A percentile compares a stretch with the other conserved stretches of the same genome.
Conservation (phyloP, 2,113 vertebrate species). For the Anoplopoma fimbria region DNA sequence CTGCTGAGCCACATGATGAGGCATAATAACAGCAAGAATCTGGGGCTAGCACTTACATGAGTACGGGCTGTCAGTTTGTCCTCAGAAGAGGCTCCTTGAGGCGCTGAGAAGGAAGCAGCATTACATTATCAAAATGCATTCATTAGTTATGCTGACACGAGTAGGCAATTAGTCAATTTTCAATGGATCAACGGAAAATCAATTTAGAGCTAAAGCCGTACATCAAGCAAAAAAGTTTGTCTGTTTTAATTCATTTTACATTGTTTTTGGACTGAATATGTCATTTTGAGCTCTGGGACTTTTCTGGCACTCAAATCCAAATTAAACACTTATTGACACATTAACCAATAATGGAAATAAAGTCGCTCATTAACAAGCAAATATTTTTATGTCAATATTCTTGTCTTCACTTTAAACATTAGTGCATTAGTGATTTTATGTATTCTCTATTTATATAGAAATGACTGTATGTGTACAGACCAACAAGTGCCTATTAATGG, state of each 20-base stretch:
- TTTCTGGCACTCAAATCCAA: neutral
- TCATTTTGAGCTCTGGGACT: neutral
- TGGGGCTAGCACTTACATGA: constrained; percentile 51
- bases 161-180: neutral
- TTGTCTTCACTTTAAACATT: neutral
- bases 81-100: constrained; percentile 31
- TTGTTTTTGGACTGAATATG: neutral
- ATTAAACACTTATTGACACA: neutral
- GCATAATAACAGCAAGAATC: constrained; percentile 27
- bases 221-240: neutral
- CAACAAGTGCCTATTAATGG: neutral
- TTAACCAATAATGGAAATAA: neutral
- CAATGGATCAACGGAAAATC: neutral
- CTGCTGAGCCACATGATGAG: constrained; percentile 3
- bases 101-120: neutral
- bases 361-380: neutral
- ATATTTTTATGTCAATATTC: neutral
- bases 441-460: neutral
- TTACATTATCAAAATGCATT: neutral
- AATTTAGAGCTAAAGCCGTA: neutral
- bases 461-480: neutral
- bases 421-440: neutral
- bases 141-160: neutral
- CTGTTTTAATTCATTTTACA: neutral
- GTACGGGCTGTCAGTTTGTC: constrained; percentile 10